Evolutionary conservation across 2,888 invertebrate species (phyloP).

Genomic region (Xylophagus ater): DNA sequence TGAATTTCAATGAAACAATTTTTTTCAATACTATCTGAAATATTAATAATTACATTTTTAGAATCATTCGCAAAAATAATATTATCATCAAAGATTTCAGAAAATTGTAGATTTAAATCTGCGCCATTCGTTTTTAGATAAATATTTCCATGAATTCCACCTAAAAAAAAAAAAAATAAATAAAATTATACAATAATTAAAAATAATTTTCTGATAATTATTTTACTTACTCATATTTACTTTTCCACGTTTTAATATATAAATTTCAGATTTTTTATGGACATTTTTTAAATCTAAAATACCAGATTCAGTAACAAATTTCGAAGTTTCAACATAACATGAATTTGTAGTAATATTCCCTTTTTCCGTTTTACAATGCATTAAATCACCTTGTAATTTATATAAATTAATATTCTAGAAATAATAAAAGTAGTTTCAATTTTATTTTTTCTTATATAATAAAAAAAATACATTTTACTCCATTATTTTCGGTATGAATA

Average conservation of each 20-base stretch:
- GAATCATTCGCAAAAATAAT: slow-evolving; percentile 26
- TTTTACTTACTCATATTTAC: slow-evolving; percentile 31
- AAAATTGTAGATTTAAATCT: slow-evolving; percentile 31
- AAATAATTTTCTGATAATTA: too few relatives aligned
- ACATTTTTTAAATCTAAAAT: slow-evolving; percentile 31
- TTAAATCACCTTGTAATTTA: slow-evolving; percentile 31
- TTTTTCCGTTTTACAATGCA: slow-evolving; percentile 26
- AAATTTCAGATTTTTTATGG: slow-evolving; percentile 30
- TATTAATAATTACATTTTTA: slow-evolving; percentile 27
- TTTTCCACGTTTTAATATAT: slow-evolving; percentile 28
- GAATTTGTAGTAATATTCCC: slow-evolving; percentile 31
- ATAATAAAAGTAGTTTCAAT: neutral
- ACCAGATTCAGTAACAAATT: slow-evolving; percentile 31
- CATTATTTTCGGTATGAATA: slow-evolving; percentile 24
- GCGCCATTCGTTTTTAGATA: slow-evolving; percentile 29
- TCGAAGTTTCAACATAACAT: slow-evolving; percentile 33
- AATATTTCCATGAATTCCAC: slow-evolving; percentile 35
- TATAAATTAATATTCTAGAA: slow-evolving; percentile 28
- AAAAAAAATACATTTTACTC: slow-evolving; percentile 20
- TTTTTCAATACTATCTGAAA: slow-evolving; percentile 33
- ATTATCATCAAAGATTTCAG: slow-evolving; percentile 31
- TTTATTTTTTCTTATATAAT: neutral
- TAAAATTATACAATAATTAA: neutral
- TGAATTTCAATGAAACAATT: slow-evolving; percentile 26
- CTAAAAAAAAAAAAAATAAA: slow-evolving; percentile 21